Evolutionary conservation across 2,113 vertebrate species (phyloP), one percentile per base, ranked within the genome.

Genomic region (Ploceus nigricollis): DNA sequence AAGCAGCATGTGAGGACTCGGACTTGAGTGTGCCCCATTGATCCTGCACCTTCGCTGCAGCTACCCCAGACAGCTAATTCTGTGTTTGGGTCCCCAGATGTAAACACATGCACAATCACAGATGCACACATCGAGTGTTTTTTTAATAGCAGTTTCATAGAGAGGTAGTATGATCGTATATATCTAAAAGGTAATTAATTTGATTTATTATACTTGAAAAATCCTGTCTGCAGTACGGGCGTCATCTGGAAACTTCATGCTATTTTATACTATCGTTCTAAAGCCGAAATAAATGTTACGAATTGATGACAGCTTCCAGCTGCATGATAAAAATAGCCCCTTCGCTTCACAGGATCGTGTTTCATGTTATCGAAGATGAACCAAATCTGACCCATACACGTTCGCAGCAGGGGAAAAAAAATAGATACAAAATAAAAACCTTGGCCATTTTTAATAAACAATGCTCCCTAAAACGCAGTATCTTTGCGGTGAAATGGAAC

Each of bases 301-400:
- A 97, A 97, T 92, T 96, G 97, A 97, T 96, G 97, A 97, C 95
- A 97, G 96, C 96, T 97, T 97, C 96, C 95, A 98, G 94, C 96
- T 97, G 96, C 93, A 95, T 64, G 89, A 94, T 97, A 98, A 98
- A 98, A 98, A 97, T 97, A 98, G 96, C 89, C 95, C 82, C 77
- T 93, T 96, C 71, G 14, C 96, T 97, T 97, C 95, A 89, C 87
- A 87, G 90, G 89, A 75, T 97, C 93, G n/a, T 97, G 95, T 98
- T 98, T 97, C 97, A 96, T 97, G 89, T 91, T 96, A 93, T 90
- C 92, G 86, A 95, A 87, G 93, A 92, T 96, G 96, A 93, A 97
- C 73, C 91, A 76, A 95, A 71, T 89, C 85, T 96, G 89, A 91
- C 91, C 94, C 89, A 48, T 45, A 58, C 20, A 96, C 63, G 60